Evolutionary conservation across 2,888 invertebrate genomes (phyloP).

Genomic region (Harpalus rufipes): DNA sequence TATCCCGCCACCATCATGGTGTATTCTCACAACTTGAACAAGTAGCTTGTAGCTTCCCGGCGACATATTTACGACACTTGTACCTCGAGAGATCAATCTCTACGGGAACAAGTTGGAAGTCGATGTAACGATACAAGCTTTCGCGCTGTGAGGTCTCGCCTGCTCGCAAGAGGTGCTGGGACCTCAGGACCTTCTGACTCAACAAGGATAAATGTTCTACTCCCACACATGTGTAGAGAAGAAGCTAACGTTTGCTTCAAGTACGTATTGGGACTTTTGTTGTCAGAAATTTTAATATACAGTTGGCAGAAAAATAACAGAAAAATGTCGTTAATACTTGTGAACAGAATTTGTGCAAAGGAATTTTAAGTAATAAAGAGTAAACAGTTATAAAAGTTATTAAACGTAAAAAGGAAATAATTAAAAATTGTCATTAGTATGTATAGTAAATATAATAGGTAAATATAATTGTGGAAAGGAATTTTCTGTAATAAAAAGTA

Average conservation of each 20-base stretch:
- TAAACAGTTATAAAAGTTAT: too few species aligned
- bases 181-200: background rate
- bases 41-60: background rate
- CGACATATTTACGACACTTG: conserved; percentile 56
- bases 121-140: conserved; percentile 52
- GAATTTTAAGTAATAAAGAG: too few species aligned
- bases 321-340: too few species aligned
- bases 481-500: too few species aligned
- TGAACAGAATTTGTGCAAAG: too few species aligned
- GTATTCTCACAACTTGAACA: background rate
- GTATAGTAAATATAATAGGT: too few species aligned
- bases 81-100: conserved; percentile 55
- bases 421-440: too few species aligned
- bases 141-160: conserved; percentile 53
- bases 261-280: background rate
- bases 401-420: too few species aligned
- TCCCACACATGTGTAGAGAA: conserved; percentile 16
- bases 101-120: conserved; percentile 53
- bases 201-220: conserved; percentile 9
- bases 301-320: too few species aligned
- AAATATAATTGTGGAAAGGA: too few species aligned
- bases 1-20: background rate
- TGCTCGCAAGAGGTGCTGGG: background rate
- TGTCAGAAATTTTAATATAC: too few species aligned
- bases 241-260: background rate